Percentiles rank a stretch among this genome's conserved stretches.
Evolutionary conservation across 2,888 invertebrate genomes (phyloP).

Genomic region (Margaritifera margaritifera): DNA sequence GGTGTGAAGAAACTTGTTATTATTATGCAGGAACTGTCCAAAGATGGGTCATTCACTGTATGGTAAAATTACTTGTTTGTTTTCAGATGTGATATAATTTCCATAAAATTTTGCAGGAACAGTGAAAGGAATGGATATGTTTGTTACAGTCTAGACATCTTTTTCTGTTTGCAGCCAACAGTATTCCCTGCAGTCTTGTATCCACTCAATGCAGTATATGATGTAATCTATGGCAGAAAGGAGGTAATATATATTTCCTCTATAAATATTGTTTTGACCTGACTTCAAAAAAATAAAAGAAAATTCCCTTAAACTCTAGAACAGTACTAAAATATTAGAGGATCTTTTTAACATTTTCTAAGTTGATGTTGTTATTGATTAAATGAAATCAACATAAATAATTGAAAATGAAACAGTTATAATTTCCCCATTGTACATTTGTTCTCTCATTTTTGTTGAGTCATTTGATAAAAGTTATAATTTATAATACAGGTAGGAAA

Average conservation of each 20-base stretch:
- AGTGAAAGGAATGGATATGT: no score
- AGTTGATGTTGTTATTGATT: background rate
- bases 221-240: constrained; percentile 36
- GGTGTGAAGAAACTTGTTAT: no score
- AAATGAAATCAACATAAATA: background rate
- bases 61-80: no score
- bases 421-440: no score
- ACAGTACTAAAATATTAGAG: background rate
- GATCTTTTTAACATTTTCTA: background rate
- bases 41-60: no score
- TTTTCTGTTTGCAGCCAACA: constrained; percentile 50
- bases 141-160: background rate
- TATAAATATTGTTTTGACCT: background rate
- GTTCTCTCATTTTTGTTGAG: no score
- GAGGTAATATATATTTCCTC: background rate
- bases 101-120: no score
- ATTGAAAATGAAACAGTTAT: background rate
- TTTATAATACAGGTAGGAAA: no score
- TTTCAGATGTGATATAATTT: no score
- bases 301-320: background rate
- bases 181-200: constrained; percentile 61
- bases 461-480: no score
- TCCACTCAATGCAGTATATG: constrained; percentile 58
- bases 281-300: background rate
- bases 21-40: no score